Evolutionary conservation across 2,888 invertebrate genomes (phyloP).

Genomic region (Nudaria mundana): DNA sequence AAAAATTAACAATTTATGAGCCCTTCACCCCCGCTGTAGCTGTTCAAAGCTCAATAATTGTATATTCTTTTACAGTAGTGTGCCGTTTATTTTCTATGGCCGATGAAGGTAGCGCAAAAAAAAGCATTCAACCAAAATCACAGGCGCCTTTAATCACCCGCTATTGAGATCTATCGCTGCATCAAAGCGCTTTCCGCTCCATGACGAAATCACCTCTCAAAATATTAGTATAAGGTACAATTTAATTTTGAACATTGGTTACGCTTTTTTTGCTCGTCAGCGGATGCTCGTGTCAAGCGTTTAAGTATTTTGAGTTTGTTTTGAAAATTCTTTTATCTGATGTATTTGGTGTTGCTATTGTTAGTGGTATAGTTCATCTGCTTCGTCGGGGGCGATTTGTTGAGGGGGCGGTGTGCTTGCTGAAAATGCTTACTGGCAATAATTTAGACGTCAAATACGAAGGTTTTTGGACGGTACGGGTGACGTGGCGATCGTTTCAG

Average conservation of each 20-base stretch:
- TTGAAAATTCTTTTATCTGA: conserved; percentile 82
- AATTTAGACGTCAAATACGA: conserved; percentile 80
- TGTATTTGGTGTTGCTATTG: conserved; percentile 77
- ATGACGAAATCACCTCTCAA: conserved; percentile 65
- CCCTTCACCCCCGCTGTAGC: conserved; percentile 80
- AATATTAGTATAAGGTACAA: conserved; percentile 67
- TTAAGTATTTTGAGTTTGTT: conserved; percentile 82
- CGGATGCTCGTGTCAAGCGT: conserved; percentile 82
- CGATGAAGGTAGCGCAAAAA: conserved; percentile 72
- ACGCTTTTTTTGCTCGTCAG: conserved; percentile 70
- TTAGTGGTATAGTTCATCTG: conserved; percentile 69
- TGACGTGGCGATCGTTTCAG: conserved; percentile 71
- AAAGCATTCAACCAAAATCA: conserved; percentile 79
- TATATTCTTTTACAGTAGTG: conserved; percentile 82
- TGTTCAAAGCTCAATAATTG: conserved; percentile 80
- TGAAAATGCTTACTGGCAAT: conserved; percentile 71
- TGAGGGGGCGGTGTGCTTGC: conserved; percentile 66
- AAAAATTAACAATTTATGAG: conserved; percentile 76
- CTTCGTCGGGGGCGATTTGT: conserved; percentile 65
- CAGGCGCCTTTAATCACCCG: conserved; percentile 81
- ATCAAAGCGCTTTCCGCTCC: conserved; percentile 67
- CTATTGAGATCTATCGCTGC: conserved; percentile 80
- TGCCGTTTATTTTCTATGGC: conserved; percentile 74
- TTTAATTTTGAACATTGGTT: conserved; percentile 56
- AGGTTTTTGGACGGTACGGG: conserved; percentile 59